These are phyloP conservation scores for Myrmophylax atrothorax DNA, from an alignment of 2,113 vertebrate species.

Conservation along the genomic window DNA sequence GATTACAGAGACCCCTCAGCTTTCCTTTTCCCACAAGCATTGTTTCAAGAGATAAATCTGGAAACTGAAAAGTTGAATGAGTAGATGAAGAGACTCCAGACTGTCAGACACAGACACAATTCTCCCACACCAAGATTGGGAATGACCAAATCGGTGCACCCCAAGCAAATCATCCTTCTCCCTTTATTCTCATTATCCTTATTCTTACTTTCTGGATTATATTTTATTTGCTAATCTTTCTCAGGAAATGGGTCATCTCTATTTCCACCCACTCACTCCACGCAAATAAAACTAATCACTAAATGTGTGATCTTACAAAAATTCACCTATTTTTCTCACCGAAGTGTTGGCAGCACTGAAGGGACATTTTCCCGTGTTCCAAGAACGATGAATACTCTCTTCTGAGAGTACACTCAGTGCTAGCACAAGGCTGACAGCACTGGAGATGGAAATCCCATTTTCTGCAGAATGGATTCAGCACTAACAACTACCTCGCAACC, in stretches of 20 bases:
- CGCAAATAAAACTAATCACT: neutral
- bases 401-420: neutral
- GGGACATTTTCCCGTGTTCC: neutral
- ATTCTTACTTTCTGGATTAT: neutral
- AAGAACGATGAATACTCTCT: neutral
- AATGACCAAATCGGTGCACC: neutral
- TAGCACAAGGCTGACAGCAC: neutral
- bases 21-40: conserved; percentile 60
- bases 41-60: conserved; percentile 78
- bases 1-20: neutral
- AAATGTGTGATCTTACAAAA: neutral
- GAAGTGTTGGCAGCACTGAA: neutral
- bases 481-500: neutral
- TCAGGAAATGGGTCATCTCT: neutral
- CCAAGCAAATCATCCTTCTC: neutral
- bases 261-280: neutral
- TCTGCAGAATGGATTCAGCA: neutral
- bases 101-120: neutral
- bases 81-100: conserved; percentile 69
- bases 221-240: neutral
- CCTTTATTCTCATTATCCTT: neutral
- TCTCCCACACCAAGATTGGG: neutral
- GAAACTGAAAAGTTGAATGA: conserved; percentile 76
- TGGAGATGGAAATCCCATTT: neutral
- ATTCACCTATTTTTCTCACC: neutral